Base-by-base conservation (phyloP, 2,113 vertebrate species). In the Baryphthengus martii region DNA sequence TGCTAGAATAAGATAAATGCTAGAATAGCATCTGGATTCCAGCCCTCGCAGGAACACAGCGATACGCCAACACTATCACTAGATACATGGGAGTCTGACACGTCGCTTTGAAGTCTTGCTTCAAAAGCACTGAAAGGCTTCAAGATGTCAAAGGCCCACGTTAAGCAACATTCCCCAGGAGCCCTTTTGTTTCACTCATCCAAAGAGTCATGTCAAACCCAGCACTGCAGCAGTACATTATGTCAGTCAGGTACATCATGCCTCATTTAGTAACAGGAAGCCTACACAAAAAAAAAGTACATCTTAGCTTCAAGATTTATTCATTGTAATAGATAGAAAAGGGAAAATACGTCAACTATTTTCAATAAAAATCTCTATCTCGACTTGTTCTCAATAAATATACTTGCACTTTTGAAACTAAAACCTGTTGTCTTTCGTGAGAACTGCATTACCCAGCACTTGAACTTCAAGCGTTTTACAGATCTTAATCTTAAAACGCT, bases 61-160 rank as follows among this genome's bases (percentile, higher is more conserved):
- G 28, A 58, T 14, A 33, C 3, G 56, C 65, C 90, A 94, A 45
- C 80, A 40, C 40, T 28, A 5, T 19, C 79, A 56, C 58, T n/a
- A 91, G 83, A 58, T 29, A 87, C n/a, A 35, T 0, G 2, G 31
- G 75, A 76, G 71, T 39, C 65, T 89, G 85, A 72, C 44, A 74
- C 0, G 0, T 28, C 0, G 0, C 89, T 96, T 85, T 91, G 89
- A 95, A 95, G 93, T 78, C 74, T 88, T 37, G 33, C 84, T 96
- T 96, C 85, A 95, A 95, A 93, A 83, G 71, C 77, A 78, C 67
- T 62, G 56, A 78, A 92, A 89, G 50, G 67, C 72, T 85, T 85
- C 81, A 81, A 73, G 82, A 92, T 88, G 86, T 78, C 81, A 81
- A 92, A 88, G 90, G 17, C 66, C 50, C 61, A 75, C 7, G 0